Evolutionary conservation across 2,888 invertebrate genomes (phyloP).

Genomic region (Ormyrus rosae): DNA sequence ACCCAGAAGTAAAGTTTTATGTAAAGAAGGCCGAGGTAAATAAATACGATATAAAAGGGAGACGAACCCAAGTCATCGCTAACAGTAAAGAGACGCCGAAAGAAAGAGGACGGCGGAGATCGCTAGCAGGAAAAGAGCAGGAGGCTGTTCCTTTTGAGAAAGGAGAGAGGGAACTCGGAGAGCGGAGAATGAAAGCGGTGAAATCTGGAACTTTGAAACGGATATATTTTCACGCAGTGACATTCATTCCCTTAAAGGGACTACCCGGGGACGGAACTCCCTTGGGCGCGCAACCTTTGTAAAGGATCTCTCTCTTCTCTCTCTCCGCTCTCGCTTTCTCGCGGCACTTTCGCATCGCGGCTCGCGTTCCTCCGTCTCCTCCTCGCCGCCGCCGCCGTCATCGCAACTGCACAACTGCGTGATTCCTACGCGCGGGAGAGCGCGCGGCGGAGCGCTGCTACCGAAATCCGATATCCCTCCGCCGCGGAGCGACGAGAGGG

Average conservation of each 20-base stretch:
- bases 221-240: constrained; percentile 74
- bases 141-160: background rate
- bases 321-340: constrained; percentile 1
- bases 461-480: constrained; percentile 69
- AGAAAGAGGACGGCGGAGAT: constrained; percentile 19
- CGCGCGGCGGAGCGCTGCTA: constrained; percentile 61
- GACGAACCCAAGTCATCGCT: too few species aligned
- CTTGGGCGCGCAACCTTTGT: constrained; percentile 68
- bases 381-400: constrained; percentile 5
- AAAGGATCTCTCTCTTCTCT: constrained; percentile 69
- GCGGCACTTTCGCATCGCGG: constrained; percentile 71
- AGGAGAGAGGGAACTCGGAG: background rate
- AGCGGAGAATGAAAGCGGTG: constrained; percentile 41
- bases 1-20: too few species aligned
- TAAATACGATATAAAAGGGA: too few species aligned
- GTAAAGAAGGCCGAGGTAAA: too few species aligned
- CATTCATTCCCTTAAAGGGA: constrained; percentile 62
- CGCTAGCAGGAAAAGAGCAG: constrained; percentile 34
- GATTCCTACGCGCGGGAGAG: constrained; percentile 37
- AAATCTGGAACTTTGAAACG: constrained; percentile 70
- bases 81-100: background rate
- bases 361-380: constrained; percentile 34
- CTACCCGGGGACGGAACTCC: constrained; percentile 53
- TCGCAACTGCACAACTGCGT: constrained; percentile 54
- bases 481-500: background rate